A percentile compares a stretch with the other conserved stretches of the same genome.
phyloP scores from a whole-genome alignment of 2,797 vertebrate species.

The Gallinago nigripennis region DNA sequence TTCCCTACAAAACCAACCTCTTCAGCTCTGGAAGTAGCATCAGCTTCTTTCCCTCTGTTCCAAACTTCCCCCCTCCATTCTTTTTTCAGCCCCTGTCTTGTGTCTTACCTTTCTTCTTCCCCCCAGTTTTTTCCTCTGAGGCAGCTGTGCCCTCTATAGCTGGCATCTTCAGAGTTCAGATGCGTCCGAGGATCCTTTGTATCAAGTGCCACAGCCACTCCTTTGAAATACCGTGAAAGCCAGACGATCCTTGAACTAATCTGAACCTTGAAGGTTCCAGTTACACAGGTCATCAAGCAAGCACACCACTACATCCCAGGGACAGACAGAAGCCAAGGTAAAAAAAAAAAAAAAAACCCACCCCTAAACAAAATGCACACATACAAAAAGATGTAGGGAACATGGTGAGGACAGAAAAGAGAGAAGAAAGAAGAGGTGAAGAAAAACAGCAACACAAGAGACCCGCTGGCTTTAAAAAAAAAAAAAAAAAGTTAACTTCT shows the following conservation, averaged over 20 bases:
- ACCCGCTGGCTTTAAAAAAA: background rate
- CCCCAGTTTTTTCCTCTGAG: background rate
- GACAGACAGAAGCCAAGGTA: background rate
- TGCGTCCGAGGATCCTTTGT: background rate
- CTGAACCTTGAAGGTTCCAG: background rate
- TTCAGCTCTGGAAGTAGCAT: background rate
- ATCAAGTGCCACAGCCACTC: slow-evolving; percentile 7
- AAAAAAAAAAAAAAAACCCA: background rate
- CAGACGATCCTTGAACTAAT: background rate
- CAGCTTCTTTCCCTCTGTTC: background rate
- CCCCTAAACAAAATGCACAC: background rate
- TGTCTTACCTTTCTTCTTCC: slow-evolving; percentile 39
- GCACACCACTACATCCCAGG: background rate
- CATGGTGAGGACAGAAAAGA: background rate
- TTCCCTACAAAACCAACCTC: background rate
- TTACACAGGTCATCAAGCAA: background rate
- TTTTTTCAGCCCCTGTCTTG: background rate
- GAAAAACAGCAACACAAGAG: background rate
- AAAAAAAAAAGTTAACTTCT: background rate
- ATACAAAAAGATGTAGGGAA: background rate
- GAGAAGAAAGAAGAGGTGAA: slow-evolving; percentile 11
- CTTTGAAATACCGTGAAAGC: slow-evolving; percentile 10
- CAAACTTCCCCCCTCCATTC: background rate
- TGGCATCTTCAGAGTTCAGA: slow-evolving; percentile 14
- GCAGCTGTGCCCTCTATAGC: background rate